phyloP scores from a whole-genome alignment of 2,888 invertebrate species.

The Amphipyra tragopoginis region DNA sequence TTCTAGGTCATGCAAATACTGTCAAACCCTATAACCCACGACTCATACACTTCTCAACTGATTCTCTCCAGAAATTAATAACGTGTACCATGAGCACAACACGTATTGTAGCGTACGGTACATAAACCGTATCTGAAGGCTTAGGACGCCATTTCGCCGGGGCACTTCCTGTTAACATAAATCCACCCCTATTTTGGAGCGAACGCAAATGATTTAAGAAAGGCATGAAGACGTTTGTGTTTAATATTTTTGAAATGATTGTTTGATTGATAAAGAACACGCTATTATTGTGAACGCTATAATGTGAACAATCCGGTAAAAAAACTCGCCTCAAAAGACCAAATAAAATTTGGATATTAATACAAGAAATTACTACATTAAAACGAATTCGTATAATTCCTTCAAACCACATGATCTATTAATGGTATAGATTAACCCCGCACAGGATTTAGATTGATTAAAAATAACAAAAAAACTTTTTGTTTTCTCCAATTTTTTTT shows the following conservation, averaged over 20 bases:
- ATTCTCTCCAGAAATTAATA: conserved; percentile 60
- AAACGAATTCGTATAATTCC: too few relatives aligned
- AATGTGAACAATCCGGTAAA: too few relatives aligned
- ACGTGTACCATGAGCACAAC: conserved; percentile 49
- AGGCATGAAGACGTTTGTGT: conserved; percentile 58
- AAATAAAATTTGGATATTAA: too few relatives aligned
- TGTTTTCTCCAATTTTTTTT: too few relatives aligned
- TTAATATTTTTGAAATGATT: conserved; percentile 38
- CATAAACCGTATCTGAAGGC: conserved; percentile 81
- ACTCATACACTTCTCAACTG: conserved; percentile 13
- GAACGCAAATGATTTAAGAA: conserved; percentile 58
- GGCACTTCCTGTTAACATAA: conserved; percentile 86
- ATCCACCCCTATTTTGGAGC: conserved; percentile 80
- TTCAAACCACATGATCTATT: too few relatives aligned
- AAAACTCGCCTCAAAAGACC: too few relatives aligned
- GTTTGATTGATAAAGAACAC: neutral
- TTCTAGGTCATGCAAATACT: neutral
- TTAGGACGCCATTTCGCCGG: conserved; percentile 83
- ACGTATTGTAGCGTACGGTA: conserved; percentile 64
- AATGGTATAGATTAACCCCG: too few relatives aligned
- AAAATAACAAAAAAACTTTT: too few relatives aligned
- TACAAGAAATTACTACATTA: too few relatives aligned
- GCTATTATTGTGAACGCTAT: too few relatives aligned
- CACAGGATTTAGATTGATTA: too few relatives aligned
- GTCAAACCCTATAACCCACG: neutral